Evolutionary conservation across 2,797 vertebrate genomes (phyloP), one percentile per base, ranked within the genome.

Genomic region (Danio choprae): DNA sequence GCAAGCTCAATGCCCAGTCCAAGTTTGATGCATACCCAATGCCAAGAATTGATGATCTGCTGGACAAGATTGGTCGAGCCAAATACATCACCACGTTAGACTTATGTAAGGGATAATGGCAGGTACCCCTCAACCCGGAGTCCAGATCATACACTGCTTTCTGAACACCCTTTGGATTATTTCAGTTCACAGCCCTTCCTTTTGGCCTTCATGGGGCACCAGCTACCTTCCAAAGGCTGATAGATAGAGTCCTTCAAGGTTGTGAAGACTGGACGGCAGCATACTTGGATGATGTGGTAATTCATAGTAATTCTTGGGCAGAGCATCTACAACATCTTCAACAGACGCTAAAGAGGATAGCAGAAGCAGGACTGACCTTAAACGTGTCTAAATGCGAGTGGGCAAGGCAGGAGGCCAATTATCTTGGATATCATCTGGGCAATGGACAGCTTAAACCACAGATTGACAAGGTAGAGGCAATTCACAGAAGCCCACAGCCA

Each of bases 1-100:
- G n/a, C 4, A 69, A 75, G 36, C 6, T 76, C 2, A 69, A 67
- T 51, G 22, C 9, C 1, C 22, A 59, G 7, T 75, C 13, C 0
- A 60, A 58, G 9, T 81, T 76, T 11, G 48, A 69, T 62, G 38
- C 20, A 0, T 71, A 58, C 41, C 64, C 56, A 2, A 22, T 80
- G 44, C 60, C 48, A 36, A 48, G 40, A 4, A 43, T 59, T 1
- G 22, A 74, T 4, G 40, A 75, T 5, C 46, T 72, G 1, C 15
- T 79, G 0, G 67, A 70, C 2, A 10, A 38, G 29, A 44, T 29
- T 7, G 43, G 55, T 12, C n/a, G n/a, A 20, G 55, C 46, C 20
- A 44, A 40, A 9, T 53, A 22, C 38, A 53, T 63, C 6, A 72
- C n/a, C 0, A 63, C 18, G 12, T 13, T 55, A 10, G 46, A 71